Percentiles rank a stretch among this genome's conserved stretches.
These are phyloP conservation scores for Mesembrinibis cayennensis DNA, from an alignment of 2,113 vertebrate genomes.

Conservation along the genomic window DNA sequence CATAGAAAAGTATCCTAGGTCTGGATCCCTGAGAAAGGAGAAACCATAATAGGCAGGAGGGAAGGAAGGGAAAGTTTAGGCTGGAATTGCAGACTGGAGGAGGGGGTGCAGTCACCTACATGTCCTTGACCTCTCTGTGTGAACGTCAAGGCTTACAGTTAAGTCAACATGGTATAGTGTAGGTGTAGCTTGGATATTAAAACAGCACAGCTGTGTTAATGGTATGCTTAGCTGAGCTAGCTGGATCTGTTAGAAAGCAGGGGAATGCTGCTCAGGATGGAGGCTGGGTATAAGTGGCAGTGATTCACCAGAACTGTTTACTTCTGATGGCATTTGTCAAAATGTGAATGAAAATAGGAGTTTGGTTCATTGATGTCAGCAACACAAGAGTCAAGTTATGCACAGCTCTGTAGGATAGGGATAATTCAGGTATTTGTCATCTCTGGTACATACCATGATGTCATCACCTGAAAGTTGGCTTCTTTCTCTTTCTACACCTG, in stretches of 20 bases:
- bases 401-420: not conserved
- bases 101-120: not conserved
- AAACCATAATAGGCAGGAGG: not conserved
- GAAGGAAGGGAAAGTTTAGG: not conserved
- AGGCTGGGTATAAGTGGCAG: not conserved
- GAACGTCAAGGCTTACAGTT: not conserved
- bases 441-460: not conserved
- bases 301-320: not conserved
- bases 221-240: not conserved
- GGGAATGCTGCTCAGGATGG: not conserved
- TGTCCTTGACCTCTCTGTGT: not conserved
- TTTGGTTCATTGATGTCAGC: not conserved
- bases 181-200: not conserved
- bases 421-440: not conserved
- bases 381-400: not conserved
- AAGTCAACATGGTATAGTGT: not conserved
- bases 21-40: not conserved
- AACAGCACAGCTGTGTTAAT: not conserved
- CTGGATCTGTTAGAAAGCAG: not conserved
- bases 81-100: not conserved
- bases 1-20: not conserved
- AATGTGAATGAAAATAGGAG: not conserved
- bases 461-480: not conserved
- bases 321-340: not conserved
- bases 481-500: not conserved